phyloP scores from a whole-genome alignment of 2,797 vertebrate species.

The Lepus oiostolus region DNA sequence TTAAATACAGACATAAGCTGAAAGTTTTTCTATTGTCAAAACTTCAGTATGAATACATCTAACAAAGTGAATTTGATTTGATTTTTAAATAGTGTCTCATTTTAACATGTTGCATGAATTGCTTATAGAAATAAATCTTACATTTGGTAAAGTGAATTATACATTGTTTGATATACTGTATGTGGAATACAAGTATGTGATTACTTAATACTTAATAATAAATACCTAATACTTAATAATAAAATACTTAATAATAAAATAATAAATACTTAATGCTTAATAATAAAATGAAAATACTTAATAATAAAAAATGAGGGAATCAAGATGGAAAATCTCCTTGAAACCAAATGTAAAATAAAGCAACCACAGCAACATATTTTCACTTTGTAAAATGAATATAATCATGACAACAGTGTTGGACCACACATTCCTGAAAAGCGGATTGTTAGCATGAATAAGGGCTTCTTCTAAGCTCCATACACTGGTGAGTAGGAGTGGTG shows the following conservation, averaged over 20 bases:
- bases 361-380: neutral
- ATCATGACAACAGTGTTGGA: neutral
- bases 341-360: neutral
- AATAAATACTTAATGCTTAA: too few species aligned
- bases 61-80: neutral
- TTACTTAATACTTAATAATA: too few species aligned
- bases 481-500: neutral
- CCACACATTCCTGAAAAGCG: neutral
- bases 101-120: neutral
- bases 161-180: neutral
- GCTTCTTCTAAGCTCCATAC: neutral
- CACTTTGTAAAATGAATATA: neutral
- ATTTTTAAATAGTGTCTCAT: slow-evolving; percentile 34
- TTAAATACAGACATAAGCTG: slow-evolving; percentile 34
- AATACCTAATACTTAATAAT: too few species aligned
- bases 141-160: neutral
- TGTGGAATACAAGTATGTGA: neutral
- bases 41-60: slow-evolving; percentile 20
- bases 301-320: neutral
- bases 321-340: neutral
- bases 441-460: neutral
- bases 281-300: too few species aligned
- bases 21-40: slow-evolving; percentile 20
- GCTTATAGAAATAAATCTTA: neutral
- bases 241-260: too few species aligned